Evolutionary conservation across 2,888 invertebrate genomes (phyloP), one percentile per base, ranked within the genome.

Genomic region (Galerucella nymphaeae): DNA sequence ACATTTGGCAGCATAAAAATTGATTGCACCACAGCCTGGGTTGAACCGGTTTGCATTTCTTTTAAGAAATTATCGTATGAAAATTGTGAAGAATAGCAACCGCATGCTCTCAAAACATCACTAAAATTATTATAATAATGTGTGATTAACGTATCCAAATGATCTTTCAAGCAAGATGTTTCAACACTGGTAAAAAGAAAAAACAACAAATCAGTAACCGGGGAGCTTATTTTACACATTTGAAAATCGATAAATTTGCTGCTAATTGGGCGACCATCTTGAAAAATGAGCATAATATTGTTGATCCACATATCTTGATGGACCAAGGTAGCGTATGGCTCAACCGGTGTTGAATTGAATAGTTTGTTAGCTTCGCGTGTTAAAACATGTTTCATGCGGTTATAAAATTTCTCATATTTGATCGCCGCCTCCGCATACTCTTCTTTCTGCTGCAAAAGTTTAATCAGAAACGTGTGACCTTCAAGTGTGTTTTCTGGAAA

Each of bases 231-330:
- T 11, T 71, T 71, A 20, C 77, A 77, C 2, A 77, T 38, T 75
- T 83, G 82, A 48, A 80, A 83, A 66, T 82, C 83, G 5, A 83
- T 74, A 2, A 84, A 66, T 71, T 80, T 83, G 30, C 77, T 77
- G 13, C 70, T 55, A 3, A 68, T 20, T 1, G 77, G 72, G 66
- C 71, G 75, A 20, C 74, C 76, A 48, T 78, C 66, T 59, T 71
- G 59, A 18, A 86, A 86, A 10, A 18, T 16, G 20, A 90, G 82
- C 86, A 91, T 86, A 6, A 89, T 84, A 76, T 91, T 91, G 79
- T 90, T 90, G 13, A 88, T 87, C 90, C 90, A 90, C 65, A 89
- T 84, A 81, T 91, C 90, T 5, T 85, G 84, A 75, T 91, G 91
- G 2, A 86, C 84, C 14, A 90, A 84, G 0, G 89, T 88, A 0